Conservation (phyloP, 2,888 invertebrate species). For the Galerucella calmariensis region DNA sequence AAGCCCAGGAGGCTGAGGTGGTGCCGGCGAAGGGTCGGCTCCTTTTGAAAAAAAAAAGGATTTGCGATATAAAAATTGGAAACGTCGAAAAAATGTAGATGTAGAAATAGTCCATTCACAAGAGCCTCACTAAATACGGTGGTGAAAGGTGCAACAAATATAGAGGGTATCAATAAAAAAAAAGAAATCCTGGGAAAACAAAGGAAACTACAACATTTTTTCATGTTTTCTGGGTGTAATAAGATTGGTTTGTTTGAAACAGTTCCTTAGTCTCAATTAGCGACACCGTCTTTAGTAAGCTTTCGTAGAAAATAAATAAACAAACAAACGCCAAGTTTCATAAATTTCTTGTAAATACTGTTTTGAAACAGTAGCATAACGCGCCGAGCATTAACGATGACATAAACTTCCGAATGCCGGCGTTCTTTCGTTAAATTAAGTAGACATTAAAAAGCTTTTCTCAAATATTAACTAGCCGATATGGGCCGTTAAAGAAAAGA, state of each 20-base stretch:
- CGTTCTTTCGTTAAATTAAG: slow-evolving; percentile 26
- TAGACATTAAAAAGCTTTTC: slow-evolving; percentile 37
- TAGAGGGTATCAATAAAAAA: too few relatives aligned
- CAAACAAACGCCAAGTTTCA: background rate
- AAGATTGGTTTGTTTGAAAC: background rate
- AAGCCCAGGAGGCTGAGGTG: too few relatives aligned
- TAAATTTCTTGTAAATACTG: background rate
- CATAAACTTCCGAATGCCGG: slow-evolving; percentile 31
- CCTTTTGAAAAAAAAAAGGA: too few relatives aligned
- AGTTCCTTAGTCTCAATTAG: background rate
- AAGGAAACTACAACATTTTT: too few relatives aligned
- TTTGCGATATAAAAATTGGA: too few relatives aligned
- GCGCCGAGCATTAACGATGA: slow-evolving; percentile 14
- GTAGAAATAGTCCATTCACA: too few relatives aligned
- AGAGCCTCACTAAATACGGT: too few relatives aligned
- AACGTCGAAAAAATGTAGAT: too few relatives aligned
- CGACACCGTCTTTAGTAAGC: background rate
- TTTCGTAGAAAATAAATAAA: background rate
- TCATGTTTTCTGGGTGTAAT: background rate
- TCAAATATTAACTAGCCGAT: slow-evolving; percentile 39
- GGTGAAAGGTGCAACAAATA: too few relatives aligned
- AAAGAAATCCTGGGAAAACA: too few relatives aligned
- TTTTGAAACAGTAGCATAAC: background rate
- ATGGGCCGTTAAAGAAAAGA: slow-evolving; percentile 36
- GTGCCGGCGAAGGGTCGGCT: too few relatives aligned